Conservation (phyloP, 2,888 invertebrate species). For the Aelia acuminata region DNA sequence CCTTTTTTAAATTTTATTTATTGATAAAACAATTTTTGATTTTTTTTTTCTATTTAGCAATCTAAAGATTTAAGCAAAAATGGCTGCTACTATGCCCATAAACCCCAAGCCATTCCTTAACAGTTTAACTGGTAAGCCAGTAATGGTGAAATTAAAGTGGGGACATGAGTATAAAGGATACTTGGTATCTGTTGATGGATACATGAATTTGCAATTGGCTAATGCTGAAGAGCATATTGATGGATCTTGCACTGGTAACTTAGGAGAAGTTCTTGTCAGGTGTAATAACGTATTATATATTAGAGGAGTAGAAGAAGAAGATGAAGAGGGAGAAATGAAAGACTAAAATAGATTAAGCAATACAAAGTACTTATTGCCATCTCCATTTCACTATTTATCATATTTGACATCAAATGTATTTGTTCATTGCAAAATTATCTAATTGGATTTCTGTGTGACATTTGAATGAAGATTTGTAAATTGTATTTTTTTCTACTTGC, state of each 20-base stretch:
- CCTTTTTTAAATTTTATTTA: not conserved
- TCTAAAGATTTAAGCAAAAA: not conserved
- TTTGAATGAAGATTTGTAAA: not conserved
- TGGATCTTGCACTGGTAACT: constrained; percentile 89
- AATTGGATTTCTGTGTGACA: not conserved
- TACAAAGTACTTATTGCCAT: not conserved
- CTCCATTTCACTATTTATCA: not conserved
- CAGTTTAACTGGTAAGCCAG: constrained; percentile 96
- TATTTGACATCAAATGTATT: constrained; percentile 47
- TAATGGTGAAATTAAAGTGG: constrained; percentile 98
- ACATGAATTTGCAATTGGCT: constrained; percentile 98
- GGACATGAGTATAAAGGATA: constrained; percentile 99
- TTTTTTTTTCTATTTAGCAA: not conserved
- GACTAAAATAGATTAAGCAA: constrained; percentile 73
- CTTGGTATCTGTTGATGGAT: constrained; percentile 97
- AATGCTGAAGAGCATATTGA: constrained; percentile 98
- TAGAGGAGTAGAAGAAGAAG: constrained; percentile 94
- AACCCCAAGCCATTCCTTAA: constrained; percentile 99
- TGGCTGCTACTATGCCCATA: constrained; percentile 89
- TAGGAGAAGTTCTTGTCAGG: constrained; percentile 97
- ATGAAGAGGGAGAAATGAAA: constrained; percentile 96
- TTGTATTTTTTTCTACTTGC: not conserved
- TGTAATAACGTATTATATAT: constrained; percentile 98
- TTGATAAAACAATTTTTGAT: too few relatives aligned
- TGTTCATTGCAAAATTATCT: constrained; percentile 56